Evolutionary conservation across 2,113 vertebrate species (phyloP), one percentile per base, ranked within the genome.

Genomic region (Salvelinus namaycush): DNA sequence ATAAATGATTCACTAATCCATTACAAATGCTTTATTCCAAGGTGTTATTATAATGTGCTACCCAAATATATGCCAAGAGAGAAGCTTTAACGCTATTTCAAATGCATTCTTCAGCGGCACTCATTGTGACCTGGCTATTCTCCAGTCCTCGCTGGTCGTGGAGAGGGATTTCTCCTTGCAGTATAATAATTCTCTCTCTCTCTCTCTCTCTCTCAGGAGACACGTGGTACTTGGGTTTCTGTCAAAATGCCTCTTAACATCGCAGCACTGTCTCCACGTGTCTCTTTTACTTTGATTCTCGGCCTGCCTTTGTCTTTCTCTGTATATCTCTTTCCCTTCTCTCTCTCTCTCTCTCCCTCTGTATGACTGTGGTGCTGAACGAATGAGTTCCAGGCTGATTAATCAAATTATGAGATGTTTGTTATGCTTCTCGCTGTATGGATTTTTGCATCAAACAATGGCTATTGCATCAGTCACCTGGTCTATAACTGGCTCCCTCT

Each of bases 391-490:
- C 68, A 0, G 66, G n/a, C 59, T 81, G 74, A 87, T 74, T 81
- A 69, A 79, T 86, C 80, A 72, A 67, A 79, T 84, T 76, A 75
- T 65, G 70, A 82, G 70, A 77, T 83, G 71, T 81, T 83, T 83
- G 70, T 79, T 67, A 84, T 59, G 79, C 69, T 82, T 84, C 82
- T 73, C 68, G 77, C 67, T 72, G 64, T 79, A 87, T 89, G 70
- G 89, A 91, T 87, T 88, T 80, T 51, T 0, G 68, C 73, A 79
- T 87, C 87, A 89, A 81, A 82, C 80, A 72, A 82, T 83, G 78
- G 73, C 87, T 86, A 73, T 57, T 48, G 44, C 81, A 86, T 90
- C 84, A 80, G 54, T 85, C 82, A 75, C 64, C 78, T 67, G 39
- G 34, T 39, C 39, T 9, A 9, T 39, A 44, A 11, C 39, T 9